Evolutionary conservation across 1,140 invertebrate species (phyloP).

Genomic region (Anastatus disparis): DNA sequence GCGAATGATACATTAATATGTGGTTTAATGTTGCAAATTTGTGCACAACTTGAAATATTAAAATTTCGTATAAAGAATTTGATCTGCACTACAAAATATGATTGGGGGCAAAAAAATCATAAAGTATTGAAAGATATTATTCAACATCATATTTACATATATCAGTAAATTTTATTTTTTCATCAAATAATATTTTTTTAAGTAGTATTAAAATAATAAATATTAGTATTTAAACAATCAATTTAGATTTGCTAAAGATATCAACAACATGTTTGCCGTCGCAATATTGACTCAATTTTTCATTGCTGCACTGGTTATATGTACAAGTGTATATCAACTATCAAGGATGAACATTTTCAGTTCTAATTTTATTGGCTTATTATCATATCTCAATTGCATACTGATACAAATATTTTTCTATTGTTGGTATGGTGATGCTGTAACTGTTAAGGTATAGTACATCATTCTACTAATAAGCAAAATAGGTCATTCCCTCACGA

Average conservation of each 20-base stretch:
- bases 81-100: background rate
- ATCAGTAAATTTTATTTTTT: conserved; percentile 39
- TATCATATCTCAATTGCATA: conserved; percentile 47
- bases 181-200: too few relatives aligned
- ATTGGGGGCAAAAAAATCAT: background rate
- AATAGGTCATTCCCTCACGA: too few relatives aligned
- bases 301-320: conserved; percentile 46
- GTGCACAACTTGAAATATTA: conserved; percentile 44
- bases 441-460: conserved; percentile 46
- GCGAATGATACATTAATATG: conserved; percentile 45
- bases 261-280: conserved; percentile 43
- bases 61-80: conserved; percentile 42
- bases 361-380: conserved; percentile 44
- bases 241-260: conserved; percentile 45
- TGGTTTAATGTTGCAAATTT: conserved; percentile 47
- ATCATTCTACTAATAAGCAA: too few relatives aligned
- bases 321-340: conserved; percentile 47
- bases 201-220: too few relatives aligned
- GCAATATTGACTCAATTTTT: conserved; percentile 50
- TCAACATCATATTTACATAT: conserved; percentile 22
- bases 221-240: too few relatives aligned
- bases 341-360: conserved; percentile 43
- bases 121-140: background rate
- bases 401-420: conserved; percentile 48
- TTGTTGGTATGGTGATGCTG: conserved; percentile 51